phyloP scores from a whole-genome alignment of 2,113 vertebrate species.

The Corydoras maculifer region DNA sequence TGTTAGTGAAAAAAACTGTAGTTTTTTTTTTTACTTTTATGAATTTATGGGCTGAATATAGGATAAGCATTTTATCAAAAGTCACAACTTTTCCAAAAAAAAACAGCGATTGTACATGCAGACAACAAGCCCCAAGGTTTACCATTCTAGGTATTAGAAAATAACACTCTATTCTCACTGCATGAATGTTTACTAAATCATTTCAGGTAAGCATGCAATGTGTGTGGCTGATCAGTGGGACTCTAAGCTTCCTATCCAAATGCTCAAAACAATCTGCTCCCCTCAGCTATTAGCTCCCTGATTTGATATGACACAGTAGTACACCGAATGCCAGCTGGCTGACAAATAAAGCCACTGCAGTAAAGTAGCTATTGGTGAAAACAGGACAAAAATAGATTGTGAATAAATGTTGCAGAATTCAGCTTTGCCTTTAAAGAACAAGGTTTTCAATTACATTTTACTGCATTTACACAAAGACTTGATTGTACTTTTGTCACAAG shows the following conservation, averaged over 20 bases:
- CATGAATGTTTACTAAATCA: not conserved
- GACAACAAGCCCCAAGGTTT: not conserved
- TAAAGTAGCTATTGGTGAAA: conserved; percentile 4
- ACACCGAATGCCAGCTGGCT: not conserved
- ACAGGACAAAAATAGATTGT: conserved; percentile 4
- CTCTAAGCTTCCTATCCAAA: conserved; percentile 5
- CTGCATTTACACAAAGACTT: not conserved
- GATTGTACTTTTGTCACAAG: not conserved
- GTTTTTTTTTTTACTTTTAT: too few species aligned
- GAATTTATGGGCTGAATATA: too few species aligned
- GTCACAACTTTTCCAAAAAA: too few species aligned
- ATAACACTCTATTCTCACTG: not conserved
- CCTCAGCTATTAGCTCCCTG: not conserved
- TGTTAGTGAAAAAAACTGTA: too few species aligned
- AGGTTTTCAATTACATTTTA: not conserved
- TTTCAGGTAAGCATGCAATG: not conserved
- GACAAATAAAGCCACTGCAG: conserved; percentile 8
- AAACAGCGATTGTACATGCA: too few species aligned
- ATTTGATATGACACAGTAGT: conserved; percentile 15
- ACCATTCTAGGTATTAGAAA: not conserved
- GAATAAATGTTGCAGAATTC: too few species aligned
- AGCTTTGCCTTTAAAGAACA: not conserved
- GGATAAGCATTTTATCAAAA: too few species aligned
- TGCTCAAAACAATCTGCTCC: not conserved
- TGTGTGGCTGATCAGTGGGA: not conserved